Percentiles rank a stretch among this genome's conserved stretches.
phyloP scores from a whole-genome alignment of 2,888 invertebrate genomes.

The Prionchulus punctatus region DNA sequence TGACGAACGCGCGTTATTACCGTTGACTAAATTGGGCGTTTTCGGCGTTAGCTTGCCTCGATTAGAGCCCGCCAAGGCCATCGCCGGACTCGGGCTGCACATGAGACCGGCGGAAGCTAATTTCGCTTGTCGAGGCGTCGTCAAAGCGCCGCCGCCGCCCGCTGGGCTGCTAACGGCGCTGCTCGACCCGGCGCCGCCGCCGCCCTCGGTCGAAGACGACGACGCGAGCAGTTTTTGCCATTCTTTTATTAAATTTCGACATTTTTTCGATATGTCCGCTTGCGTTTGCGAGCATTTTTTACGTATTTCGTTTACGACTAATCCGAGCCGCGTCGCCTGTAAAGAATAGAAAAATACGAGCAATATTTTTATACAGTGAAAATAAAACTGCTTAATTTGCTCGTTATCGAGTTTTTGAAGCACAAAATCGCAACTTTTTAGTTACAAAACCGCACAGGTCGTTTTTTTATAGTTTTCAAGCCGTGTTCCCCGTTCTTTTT shows the following conservation, averaged over 20 bases:
- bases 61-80: no score
- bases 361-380: no score
- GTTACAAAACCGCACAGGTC: no score
- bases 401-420: no score
- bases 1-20: not conserved
- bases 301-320: slow-evolving; percentile 9
- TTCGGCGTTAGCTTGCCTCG: not conserved
- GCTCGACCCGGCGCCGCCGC: not conserved
- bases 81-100: not conserved
- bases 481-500: no score
- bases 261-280: slow-evolving; percentile 7
- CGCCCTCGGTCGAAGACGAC: not conserved
- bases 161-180: not conserved
- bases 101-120: not conserved
- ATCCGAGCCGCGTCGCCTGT: slow-evolving; percentile 11
- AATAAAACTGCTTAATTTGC: no score
- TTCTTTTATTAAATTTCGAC: slow-evolving; percentile 5
- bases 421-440: no score
- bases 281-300: slow-evolving; percentile 3
- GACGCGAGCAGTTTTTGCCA: slow-evolving; percentile 7
- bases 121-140: not conserved
- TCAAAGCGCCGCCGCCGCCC: not conserved
- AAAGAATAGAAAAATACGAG: slow-evolving; percentile 4
- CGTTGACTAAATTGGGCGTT: not conserved
- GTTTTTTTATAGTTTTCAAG: no score